phyloP scores from a whole-genome alignment of 1,140 invertebrate species.

The Neodiprion lecontei region DNA sequence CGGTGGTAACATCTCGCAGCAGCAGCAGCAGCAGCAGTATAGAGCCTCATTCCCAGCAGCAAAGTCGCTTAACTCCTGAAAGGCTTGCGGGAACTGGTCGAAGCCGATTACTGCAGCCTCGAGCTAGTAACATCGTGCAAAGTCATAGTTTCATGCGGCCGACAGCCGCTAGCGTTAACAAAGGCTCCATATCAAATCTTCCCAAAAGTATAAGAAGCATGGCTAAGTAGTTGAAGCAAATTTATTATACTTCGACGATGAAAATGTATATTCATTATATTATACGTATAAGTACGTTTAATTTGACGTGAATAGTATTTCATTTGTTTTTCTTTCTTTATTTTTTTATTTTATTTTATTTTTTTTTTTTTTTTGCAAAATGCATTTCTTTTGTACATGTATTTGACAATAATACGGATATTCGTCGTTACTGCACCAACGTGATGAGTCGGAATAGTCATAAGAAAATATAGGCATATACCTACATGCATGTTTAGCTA shows the following conservation, averaged over 20 bases:
- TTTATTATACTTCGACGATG: too few species aligned
- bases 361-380: neutral
- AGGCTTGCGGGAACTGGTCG: slow-evolving; percentile 31
- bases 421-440: too few species aligned
- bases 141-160: slow-evolving; percentile 70
- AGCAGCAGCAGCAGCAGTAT: slow-evolving; percentile 73
- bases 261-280: too few species aligned
- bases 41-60: slow-evolving; percentile 45
- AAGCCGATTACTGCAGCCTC: slow-evolving; percentile 47
- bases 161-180: slow-evolving; percentile 68
- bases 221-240: slow-evolving; percentile 38
- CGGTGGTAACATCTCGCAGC: slow-evolving; percentile 68
- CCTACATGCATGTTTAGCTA: too few species aligned
- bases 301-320: neutral
- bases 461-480: too few species aligned
- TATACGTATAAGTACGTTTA: too few species aligned
- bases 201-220: slow-evolving; percentile 55
- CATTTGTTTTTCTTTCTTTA: too few species aligned
- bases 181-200: slow-evolving; percentile 61
- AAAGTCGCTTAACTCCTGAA: slow-evolving; percentile 31
- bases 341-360: neutral
- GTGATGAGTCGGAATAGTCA: too few species aligned
- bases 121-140: slow-evolving; percentile 31
- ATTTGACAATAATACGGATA: too few species aligned
- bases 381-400: neutral